A percentile compares a stretch with the other conserved stretches of the same genome.
These are phyloP conservation scores for Nephrotoma flavescens DNA, from an alignment of 2,888 invertebrate genomes.

Conservation along the genomic window DNA sequence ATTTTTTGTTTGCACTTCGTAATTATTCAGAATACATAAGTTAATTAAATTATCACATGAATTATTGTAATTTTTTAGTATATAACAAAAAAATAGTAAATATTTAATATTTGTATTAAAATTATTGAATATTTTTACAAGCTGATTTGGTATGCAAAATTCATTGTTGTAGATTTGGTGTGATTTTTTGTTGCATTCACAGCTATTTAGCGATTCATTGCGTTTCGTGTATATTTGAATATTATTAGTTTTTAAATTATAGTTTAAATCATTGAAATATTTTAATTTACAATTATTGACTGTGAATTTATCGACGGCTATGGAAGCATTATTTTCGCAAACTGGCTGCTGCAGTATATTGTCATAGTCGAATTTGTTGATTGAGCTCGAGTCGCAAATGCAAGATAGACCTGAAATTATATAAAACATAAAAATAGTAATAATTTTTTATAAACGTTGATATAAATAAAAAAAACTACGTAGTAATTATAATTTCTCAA, in stretches of 20 bases:
- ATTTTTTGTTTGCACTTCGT: constrained; percentile 31
- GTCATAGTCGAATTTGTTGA: constrained; percentile 10
- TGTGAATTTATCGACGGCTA: background rate
- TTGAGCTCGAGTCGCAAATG: constrained; percentile 15
- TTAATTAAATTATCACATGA: constrained; percentile 54
- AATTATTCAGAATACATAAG: constrained; percentile 45
- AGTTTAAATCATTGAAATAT: constrained; percentile 17
- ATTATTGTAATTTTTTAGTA: constrained; percentile 29
- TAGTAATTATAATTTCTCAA: too few species aligned
- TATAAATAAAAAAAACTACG: background rate
- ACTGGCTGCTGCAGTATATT: constrained; percentile 15
- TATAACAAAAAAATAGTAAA: constrained; percentile 27
- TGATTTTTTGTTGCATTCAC: constrained; percentile 20
- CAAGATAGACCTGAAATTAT: background rate
- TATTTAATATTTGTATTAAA: constrained; percentile 26
- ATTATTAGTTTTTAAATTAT: background rate
- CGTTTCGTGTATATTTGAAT: constrained; percentile 9
- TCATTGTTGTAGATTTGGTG: constrained; percentile 22
- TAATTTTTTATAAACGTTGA: background rate
- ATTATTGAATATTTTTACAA: constrained; percentile 23
- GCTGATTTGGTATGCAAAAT: constrained; percentile 23
- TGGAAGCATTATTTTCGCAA: constrained; percentile 6
- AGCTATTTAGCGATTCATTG: constrained; percentile 12
- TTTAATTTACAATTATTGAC: constrained; percentile 18
- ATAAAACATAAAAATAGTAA: background rate